Evolutionary conservation across 2,888 invertebrate species (phyloP).

Genomic region (Opisthograptis luteolata): DNA sequence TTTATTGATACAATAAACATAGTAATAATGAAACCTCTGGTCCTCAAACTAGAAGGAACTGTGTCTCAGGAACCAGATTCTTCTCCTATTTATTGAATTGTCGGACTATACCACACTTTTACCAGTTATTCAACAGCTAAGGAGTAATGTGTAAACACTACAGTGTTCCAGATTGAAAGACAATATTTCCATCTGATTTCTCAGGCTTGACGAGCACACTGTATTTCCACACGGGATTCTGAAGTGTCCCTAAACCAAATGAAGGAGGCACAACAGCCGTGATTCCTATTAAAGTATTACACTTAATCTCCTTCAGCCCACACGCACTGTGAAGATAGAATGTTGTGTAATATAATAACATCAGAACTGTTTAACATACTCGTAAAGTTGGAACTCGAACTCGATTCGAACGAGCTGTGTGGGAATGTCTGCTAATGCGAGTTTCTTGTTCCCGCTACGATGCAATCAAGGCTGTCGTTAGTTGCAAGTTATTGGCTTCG

Average conservation of each 20-base stretch:
- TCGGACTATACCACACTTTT: too few relatives aligned
- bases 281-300: background rate
- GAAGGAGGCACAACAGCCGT: background rate
- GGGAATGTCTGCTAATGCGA: background rate
- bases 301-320: slow-evolving; percentile 10
- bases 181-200: too few relatives aligned
- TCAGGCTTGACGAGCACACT: too few relatives aligned
- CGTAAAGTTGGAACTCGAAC: background rate
- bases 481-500: slow-evolving; percentile 1
- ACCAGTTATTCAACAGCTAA: too few relatives aligned
- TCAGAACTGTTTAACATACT: slow-evolving; percentile 4
- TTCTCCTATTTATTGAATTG: too few relatives aligned
- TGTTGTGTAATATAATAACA: slow-evolving; percentile 8
- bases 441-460: slow-evolving; percentile 3
- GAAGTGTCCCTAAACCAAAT: background rate
- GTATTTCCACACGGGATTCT: too few relatives aligned
- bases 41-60: too few relatives aligned
- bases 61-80: too few relatives aligned
- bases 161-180: too few relatives aligned
- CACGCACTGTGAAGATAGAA: slow-evolving; percentile 3
- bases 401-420: background rate
- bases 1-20: too few relatives aligned
- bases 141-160: too few relatives aligned
- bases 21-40: too few relatives aligned
- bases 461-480: slow-evolving; percentile 3